Conservation (phyloP, 2,113 vertebrate species). For the Indri indri region DNA sequence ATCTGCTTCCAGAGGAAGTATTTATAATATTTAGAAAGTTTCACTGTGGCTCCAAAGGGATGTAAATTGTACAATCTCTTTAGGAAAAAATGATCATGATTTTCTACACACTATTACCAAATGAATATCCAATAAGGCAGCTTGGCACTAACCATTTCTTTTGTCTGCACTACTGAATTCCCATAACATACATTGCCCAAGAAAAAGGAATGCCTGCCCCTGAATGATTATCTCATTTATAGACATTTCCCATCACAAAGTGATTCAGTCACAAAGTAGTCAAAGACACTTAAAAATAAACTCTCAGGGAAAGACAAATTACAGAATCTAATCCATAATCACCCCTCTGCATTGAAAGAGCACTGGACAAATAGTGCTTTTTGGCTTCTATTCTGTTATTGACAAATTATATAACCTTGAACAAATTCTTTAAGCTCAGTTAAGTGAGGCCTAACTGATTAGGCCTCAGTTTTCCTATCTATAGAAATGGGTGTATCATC, state of each 20-base stretch:
- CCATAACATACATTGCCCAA: neutral
- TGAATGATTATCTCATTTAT: neutral
- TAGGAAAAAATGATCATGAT: neutral
- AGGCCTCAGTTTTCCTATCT: neutral
- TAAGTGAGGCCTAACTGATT: neutral
- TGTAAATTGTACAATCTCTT: neutral
- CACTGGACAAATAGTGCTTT: neutral
- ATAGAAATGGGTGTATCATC: neutral
- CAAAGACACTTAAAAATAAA: neutral
- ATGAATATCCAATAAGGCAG: neutral
- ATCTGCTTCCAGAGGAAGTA: constrained; percentile 35
- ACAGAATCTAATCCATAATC: neutral
- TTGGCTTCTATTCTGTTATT: neutral
- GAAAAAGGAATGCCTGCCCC: neutral
- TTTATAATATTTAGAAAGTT: constrained; percentile 26
- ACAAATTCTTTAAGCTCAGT: neutral
- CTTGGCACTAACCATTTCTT: neutral
- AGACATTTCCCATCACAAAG: neutral
- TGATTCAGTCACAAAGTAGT: neutral
- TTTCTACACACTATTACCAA: neutral
- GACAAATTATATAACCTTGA: neutral
- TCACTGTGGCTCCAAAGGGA: neutral
- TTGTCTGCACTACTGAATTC: neutral
- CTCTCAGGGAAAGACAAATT: neutral
- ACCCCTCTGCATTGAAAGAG: neutral